Conservation (phyloP, 1,140 invertebrate species). For the Pachypeltis micranthus region DNA sequence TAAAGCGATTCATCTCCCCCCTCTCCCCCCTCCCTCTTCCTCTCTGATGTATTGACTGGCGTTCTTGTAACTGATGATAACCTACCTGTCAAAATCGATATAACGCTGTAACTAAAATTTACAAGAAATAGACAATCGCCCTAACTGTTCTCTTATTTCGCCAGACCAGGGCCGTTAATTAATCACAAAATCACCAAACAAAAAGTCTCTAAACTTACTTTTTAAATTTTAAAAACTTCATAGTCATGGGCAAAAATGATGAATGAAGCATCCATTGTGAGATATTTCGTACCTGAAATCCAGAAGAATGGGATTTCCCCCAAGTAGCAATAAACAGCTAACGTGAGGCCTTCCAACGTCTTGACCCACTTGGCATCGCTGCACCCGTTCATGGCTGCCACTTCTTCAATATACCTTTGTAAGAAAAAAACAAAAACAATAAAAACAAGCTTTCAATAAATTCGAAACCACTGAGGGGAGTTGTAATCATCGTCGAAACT, state of each 20-base stretch:
- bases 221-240: neutral
- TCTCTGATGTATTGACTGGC: no score
- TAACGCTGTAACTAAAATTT: no score
- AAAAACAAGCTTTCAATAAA: no score
- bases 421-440: constrained; percentile 11
- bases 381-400: constrained; percentile 40
- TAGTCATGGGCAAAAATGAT: no score
- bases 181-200: neutral
- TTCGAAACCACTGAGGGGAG: neutral
- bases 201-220: neutral
- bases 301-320: constrained; percentile 85
- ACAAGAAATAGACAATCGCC: no score
- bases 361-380: constrained; percentile 48
- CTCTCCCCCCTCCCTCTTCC: no score
- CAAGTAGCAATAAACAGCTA: constrained; percentile 65
- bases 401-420: constrained; percentile 55
- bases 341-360: constrained; percentile 65
- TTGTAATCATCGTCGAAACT: neutral
- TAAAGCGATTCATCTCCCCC: no score
- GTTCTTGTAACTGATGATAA: no score
- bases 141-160: no score
- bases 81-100: no score
- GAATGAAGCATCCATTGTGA: no score
- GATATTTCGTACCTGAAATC: constrained; percentile 46
- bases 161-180: neutral